Percentiles rank a stretch among this genome's conserved stretches.
These are phyloP conservation scores for Pygmarrhopalites habei DNA, from an alignment of 1,140 invertebrate genomes.

Conservation along the genomic window DNA sequence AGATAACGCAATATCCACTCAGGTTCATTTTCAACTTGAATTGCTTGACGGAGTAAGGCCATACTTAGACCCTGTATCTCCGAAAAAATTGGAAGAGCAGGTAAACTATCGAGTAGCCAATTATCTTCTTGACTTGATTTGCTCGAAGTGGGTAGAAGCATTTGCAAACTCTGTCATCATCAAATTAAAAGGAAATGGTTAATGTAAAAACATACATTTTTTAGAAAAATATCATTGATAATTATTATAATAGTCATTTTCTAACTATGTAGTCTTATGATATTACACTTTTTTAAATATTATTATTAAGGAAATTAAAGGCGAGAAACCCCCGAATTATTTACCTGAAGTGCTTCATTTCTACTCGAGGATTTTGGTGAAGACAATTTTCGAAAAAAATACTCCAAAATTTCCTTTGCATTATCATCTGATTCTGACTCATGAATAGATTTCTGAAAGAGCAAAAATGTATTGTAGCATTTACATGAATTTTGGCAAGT, in stretches of 20 bases:
- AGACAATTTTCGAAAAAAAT: slow-evolving; percentile 77
- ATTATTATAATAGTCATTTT: neutral
- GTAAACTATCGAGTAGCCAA: slow-evolving; percentile 74
- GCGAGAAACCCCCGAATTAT: too few species aligned
- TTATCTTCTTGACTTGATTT: slow-evolving; percentile 41
- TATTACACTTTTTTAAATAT: too few species aligned
- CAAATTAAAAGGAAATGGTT: slow-evolving; percentile 38
- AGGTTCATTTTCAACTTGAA: slow-evolving; percentile 66
- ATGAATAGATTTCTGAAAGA: too few species aligned
- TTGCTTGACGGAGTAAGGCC: slow-evolving; percentile 66
- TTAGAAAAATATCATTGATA: slow-evolving; percentile 7
- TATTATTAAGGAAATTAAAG: too few species aligned
- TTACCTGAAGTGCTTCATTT: slow-evolving; percentile 65
- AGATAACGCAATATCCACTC: slow-evolving; percentile 49
- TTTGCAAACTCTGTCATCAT: slow-evolving; percentile 59
- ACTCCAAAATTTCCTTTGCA: slow-evolving; percentile 78
- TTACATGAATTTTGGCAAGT: too few species aligned
- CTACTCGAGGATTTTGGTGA: slow-evolving; percentile 70
- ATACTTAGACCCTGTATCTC: slow-evolving; percentile 60
- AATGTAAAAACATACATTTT: neutral
- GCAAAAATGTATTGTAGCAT: too few species aligned
- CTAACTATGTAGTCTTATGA: neutral
- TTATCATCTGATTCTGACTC: slow-evolving; percentile 21
- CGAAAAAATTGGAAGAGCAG: slow-evolving; percentile 62
- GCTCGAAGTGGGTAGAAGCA: slow-evolving; percentile 52